A percentile compares a stretch with the other conserved stretches of the same genome.
Evolutionary conservation across 2,797 vertebrate species (phyloP).

Genomic region (Aulostomus chinensis): DNA sequence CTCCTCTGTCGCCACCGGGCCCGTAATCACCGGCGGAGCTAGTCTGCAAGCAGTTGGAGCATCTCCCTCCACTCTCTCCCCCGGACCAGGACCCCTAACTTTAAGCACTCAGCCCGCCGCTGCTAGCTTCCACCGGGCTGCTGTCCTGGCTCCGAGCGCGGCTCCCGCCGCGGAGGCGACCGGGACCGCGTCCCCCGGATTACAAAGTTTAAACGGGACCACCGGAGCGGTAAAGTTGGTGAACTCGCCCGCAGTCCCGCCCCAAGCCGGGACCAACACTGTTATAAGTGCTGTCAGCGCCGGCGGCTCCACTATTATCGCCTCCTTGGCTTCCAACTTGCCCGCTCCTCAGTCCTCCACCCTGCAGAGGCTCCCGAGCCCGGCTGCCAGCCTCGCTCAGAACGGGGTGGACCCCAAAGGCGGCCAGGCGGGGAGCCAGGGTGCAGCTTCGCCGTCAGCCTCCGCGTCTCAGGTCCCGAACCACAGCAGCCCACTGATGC

Average conservation of each 20-base stretch:
- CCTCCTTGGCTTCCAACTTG: slow-evolving; percentile 49
- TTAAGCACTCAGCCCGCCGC: slow-evolving; percentile 63
- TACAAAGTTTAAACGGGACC: slow-evolving; percentile 75
- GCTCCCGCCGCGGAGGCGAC: slow-evolving; percentile 30
- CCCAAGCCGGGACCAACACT: slow-evolving; percentile 31
- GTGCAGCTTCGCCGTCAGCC: slow-evolving; percentile 45
- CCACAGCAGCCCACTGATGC: slow-evolving; percentile 70
- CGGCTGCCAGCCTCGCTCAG: slow-evolving; percentile 70
- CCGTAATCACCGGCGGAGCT: slow-evolving; percentile 54
- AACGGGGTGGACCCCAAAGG: slow-evolving; percentile 79
- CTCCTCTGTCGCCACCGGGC: slow-evolving; percentile 53
- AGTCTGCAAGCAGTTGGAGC: slow-evolving; percentile 69
- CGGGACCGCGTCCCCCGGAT: slow-evolving; percentile 59
- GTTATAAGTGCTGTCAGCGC: slow-evolving; percentile 37
- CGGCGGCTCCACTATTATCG: slow-evolving; percentile 47
- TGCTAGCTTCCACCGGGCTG: slow-evolving; percentile 67
- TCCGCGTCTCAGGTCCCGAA: slow-evolving; percentile 72
- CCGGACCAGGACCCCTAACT: slow-evolving; percentile 74
- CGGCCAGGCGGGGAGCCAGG: slow-evolving; percentile 48
- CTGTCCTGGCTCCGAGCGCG: slow-evolving; percentile 58
- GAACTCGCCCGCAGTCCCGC: slow-evolving; percentile 48
- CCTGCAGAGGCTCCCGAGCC: slow-evolving; percentile 71
- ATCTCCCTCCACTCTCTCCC: slow-evolving; percentile 46
- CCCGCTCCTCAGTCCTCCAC: slow-evolving; percentile 56
- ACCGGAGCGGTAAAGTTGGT: slow-evolving; percentile 63